Conservation (phyloP, 2,113 vertebrate genomes). For the Phaethon lepturus region DNA sequence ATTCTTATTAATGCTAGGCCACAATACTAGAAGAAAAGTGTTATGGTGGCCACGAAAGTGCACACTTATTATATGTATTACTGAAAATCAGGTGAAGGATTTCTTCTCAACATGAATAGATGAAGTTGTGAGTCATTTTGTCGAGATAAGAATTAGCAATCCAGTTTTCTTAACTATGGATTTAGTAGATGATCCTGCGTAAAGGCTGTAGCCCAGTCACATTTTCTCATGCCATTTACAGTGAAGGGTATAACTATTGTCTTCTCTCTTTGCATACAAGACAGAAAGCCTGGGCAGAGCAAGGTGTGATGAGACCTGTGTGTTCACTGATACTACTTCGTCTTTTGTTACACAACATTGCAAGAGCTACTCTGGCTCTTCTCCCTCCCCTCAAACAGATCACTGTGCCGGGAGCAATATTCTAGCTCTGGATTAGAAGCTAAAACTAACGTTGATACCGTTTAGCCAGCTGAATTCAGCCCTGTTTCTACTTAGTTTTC, state of each 20-base stretch:
- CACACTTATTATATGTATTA: neutral
- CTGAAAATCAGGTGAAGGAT: neutral
- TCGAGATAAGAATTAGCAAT: neutral
- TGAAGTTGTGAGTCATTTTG: neutral
- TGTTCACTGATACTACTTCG: neutral
- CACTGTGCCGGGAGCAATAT: neutral
- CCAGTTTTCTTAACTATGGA: neutral
- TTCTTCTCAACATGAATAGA: neutral
- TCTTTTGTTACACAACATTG: neutral
- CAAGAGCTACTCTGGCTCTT: neutral
- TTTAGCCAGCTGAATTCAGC: neutral
- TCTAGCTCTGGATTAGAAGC: neutral
- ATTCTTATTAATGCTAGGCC: neutral
- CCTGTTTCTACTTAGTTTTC: neutral
- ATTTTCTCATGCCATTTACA: neutral
- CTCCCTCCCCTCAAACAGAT: neutral
- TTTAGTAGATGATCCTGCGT: neutral
- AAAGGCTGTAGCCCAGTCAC: neutral
- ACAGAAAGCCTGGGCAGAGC: neutral
- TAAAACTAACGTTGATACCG: neutral
- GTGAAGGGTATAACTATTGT: neutral
- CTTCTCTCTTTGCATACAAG: neutral
- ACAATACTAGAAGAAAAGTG: neutral
- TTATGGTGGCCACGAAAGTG: neutral
- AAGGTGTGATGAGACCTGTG: neutral